phyloP scores from a whole-genome alignment of 2,888 invertebrate species.

The Xanthorhoe designata region DNA sequence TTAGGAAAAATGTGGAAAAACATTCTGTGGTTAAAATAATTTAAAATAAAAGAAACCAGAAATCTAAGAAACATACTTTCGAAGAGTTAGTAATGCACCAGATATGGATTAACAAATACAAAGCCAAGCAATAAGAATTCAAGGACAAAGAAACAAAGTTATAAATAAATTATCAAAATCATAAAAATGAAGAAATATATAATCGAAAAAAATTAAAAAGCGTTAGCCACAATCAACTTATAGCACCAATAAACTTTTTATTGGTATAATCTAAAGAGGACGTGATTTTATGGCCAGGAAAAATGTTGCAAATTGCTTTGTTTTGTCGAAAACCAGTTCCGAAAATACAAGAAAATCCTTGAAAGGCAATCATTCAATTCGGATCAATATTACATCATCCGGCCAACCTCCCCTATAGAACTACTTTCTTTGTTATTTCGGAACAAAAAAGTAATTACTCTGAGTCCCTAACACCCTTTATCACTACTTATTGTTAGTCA shows the following conservation, averaged over 20 bases:
- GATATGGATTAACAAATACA: conserved; percentile 14
- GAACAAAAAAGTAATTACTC: conserved; percentile 41
- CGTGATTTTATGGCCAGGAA: conserved; percentile 9
- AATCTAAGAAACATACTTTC: neutral
- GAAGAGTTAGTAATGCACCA: conserved; percentile 17
- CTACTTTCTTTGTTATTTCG: conserved; percentile 42
- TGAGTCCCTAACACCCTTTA: conserved; percentile 38
- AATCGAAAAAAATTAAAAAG: conserved; percentile 1
- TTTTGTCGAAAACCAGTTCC: conserved; percentile 3
- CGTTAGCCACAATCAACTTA: conserved; percentile 1
- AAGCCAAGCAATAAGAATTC: conserved; percentile 9
- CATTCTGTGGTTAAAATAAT: conserved; percentile 2
- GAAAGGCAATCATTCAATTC: conserved; percentile 24
- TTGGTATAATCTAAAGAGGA: conserved; percentile 6
- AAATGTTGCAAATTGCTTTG: conserved; percentile 12
- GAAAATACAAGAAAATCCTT: conserved; percentile 7
- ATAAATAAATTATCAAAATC: neutral
- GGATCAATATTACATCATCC: conserved; percentile 54
- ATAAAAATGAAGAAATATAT: conserved; percentile 1
- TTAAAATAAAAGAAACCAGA: conserved; percentile 9
- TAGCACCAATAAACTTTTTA: conserved; percentile 13
- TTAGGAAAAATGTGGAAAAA: conserved; percentile 20
- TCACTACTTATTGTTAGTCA: conserved; percentile 34
- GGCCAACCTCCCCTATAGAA: conserved; percentile 41
- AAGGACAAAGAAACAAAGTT: conserved; percentile 18